Percentiles rank a stretch among this genome's conserved stretches.
Conservation (phyloP, 2,797 vertebrate genomes). For the Trichosurus vulpecula region DNA sequence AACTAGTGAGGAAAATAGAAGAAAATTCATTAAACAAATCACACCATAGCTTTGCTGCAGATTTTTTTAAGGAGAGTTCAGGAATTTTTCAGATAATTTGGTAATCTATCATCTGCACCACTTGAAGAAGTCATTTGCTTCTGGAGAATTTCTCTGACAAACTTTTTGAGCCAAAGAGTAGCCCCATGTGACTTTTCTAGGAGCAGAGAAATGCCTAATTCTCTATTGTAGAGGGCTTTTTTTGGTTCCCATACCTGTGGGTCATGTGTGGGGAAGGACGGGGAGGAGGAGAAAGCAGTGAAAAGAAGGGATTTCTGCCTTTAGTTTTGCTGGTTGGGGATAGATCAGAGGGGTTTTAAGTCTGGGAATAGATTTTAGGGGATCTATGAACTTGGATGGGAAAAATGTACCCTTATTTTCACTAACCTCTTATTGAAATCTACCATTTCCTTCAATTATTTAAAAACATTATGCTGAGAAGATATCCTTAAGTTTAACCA, state of each 20-base stretch:
- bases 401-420: neutral
- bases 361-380: neutral
- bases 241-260: neutral
- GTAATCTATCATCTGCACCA: neutral
- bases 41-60: neutral
- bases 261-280: neutral
- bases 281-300: neutral
- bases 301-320: neutral
- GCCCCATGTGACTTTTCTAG: neutral
- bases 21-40: neutral
- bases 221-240: neutral
- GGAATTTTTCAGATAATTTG: slow-evolving; percentile 22
- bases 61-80: neutral
- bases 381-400: neutral
- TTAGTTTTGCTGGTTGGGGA: neutral
- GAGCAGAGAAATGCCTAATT: neutral
- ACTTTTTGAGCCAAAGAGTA: neutral
- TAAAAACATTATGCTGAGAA: neutral
- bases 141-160: neutral
- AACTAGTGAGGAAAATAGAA: slow-evolving; percentile 5
- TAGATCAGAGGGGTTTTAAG: neutral
- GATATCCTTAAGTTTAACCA: neutral
- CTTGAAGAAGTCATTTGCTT: neutral
- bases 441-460: neutral
- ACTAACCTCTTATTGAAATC: neutral